phyloP scores from a whole-genome alignment of 2,113 vertebrate genomes.

The Mirounga angustirostris region DNA sequence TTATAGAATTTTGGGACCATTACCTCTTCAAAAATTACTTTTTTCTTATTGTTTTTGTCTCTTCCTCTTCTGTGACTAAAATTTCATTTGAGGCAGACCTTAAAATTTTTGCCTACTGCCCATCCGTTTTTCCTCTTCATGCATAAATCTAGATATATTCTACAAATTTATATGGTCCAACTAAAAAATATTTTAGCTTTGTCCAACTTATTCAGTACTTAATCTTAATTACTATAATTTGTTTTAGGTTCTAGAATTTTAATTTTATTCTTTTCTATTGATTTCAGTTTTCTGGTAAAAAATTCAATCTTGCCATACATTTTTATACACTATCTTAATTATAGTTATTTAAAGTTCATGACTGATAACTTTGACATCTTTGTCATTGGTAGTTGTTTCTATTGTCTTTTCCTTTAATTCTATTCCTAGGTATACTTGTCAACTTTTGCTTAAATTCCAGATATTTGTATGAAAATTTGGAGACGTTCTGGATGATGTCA shows the following conservation, averaged over 20 bases:
- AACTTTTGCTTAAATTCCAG: neutral
- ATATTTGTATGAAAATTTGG: neutral
- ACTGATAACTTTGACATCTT: neutral
- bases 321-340: neutral
- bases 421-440: neutral
- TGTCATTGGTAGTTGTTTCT: neutral
- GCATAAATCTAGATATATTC: neutral
- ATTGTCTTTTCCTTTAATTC: neutral
- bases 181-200: neutral
- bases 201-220: neutral
- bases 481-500: neutral
- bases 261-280: neutral
- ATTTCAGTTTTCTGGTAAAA: neutral
- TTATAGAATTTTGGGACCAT: neutral
- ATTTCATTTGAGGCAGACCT: neutral
- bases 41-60: neutral
- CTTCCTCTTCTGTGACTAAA: neutral
- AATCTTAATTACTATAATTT: neutral
- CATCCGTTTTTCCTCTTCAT: neutral
- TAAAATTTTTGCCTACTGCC: neutral
- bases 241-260: constrained; percentile 16
- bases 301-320: neutral
- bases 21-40: neutral
- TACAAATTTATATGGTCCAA: neutral
- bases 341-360: neutral